Percentiles rank a stretch among this genome's conserved stretches.
These are phyloP conservation scores for Reticulitermes speratus DNA, from an alignment of 1,140 invertebrate genomes.

Conservation along the genomic window DNA sequence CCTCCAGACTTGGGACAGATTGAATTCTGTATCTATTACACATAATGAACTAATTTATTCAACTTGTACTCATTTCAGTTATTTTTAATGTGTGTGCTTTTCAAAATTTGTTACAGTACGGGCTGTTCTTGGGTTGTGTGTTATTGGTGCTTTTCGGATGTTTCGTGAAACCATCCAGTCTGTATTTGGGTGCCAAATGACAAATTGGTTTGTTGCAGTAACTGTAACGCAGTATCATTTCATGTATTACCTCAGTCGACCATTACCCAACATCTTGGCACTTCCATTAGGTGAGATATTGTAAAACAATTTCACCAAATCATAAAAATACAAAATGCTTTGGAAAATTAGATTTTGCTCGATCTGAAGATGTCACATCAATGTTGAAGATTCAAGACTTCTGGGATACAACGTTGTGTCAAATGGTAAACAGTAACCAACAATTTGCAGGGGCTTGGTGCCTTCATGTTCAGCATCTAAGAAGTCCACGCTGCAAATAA, in stretches of 20 bases:
- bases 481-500: too few relatives aligned
- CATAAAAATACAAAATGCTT: too few relatives aligned
- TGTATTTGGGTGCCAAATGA: constrained; percentile 74
- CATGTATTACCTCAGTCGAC: constrained; percentile 92
- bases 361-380: too few relatives aligned
- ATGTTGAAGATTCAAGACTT: too few relatives aligned
- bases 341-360: too few relatives aligned
- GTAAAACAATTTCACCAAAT: too few relatives aligned
- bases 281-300: constrained; percentile 77
- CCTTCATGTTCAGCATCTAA: not conserved
- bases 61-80: not conserved
- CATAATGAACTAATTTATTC: not conserved
- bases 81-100: not conserved
- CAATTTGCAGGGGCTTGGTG: not conserved
- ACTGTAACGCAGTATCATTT: constrained; percentile 96
- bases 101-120: constrained; percentile 69
- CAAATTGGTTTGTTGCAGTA: constrained; percentile 80
- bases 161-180: constrained; percentile 70
- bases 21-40: not conserved
- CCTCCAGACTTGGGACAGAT: not conserved
- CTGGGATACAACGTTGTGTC: too few relatives aligned
- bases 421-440: not conserved
- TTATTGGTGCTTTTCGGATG: constrained; percentile 71
- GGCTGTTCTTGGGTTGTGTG: constrained; percentile 69
- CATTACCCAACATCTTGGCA: constrained; percentile 95